Evolutionary conservation across 2,888 invertebrate genomes (phyloP), one percentile per base, ranked within the genome.

Genomic region (Diarsia mendica): DNA sequence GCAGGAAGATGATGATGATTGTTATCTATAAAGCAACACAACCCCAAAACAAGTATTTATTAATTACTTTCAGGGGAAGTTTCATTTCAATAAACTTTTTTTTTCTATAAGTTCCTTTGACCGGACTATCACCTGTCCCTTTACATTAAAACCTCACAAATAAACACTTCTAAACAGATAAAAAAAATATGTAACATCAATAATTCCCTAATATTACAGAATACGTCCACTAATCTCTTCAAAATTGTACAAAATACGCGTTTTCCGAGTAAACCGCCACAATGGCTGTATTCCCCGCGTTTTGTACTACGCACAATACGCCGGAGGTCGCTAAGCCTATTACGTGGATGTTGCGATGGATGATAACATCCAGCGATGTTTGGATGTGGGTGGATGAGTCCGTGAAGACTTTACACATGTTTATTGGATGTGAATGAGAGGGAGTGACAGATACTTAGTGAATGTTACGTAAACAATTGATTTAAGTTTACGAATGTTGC

Each of bases 201-300:
- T 67, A 58, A 70, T 51, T 53, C 44, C 23, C 11, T 3, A 72
- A 69, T 15, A 53, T 49, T 48, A 71, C 85, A 85, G 79, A 86
- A 86, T 86, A 86, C 74, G 80, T 61, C 20, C 44, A 49, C 74
- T 68, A 79, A 79, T 74, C 77, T 65, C 61, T 51, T 74, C 75
- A 68, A 82, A 81, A 87, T 87, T 87, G 87, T 81, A 80, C 87
- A 87, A 87, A 87, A 87, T 87, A 63, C 77, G 61, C 70, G 82
- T 79, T 87, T 87, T 87, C 85, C 78, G 61, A 84, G 80, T 76
- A 87, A 86, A 87, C 60, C 53, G 60, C 28, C 23, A 79, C 82
- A 87, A 85, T 76, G 66, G 77, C 10, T 71, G 77, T 86, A 86
- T 82, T 78, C 75, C 75, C 33, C n/a, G 64, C 49, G 67, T 55